Conservation (phyloP, 92 coral and sea anemone species). For the Epizoanthus illoricatus region DNA sequence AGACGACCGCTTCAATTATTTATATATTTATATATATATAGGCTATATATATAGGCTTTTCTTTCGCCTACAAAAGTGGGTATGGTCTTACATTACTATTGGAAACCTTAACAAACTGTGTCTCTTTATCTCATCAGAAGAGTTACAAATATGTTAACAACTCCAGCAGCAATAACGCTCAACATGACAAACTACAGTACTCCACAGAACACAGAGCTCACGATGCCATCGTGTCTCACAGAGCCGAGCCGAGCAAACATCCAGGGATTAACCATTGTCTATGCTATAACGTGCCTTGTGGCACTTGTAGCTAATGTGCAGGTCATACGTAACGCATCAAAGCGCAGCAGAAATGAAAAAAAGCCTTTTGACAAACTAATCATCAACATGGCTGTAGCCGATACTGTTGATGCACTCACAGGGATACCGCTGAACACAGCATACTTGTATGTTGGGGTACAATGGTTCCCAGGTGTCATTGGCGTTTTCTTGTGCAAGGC, state of each 20-base stretch:
- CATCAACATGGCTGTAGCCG: slow-evolving; percentile 35
- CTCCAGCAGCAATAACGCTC: background rate
- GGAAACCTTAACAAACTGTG: no score
- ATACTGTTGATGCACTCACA: slow-evolving; percentile 26
- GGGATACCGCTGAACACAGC: slow-evolving; percentile 38
- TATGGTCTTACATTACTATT: no score
- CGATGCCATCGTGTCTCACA: slow-evolving; percentile 17
- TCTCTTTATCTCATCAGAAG: background rate
- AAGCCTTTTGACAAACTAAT: slow-evolving; percentile 35
- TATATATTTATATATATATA: no score
- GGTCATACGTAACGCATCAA: slow-evolving; percentile 22
- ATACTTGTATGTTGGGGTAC: background rate
- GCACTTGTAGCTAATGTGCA: slow-evolving; percentile 18
- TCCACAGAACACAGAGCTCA: background rate
- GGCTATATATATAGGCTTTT: no score
- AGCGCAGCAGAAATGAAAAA: slow-evolving; percentile 1
- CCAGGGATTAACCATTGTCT: slow-evolving; percentile 9
- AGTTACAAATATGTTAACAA: slow-evolving; percentile 1
- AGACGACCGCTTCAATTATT: no score
- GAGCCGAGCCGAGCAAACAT: background rate
- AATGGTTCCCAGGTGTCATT: slow-evolving; percentile 26
- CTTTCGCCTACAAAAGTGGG: no score
- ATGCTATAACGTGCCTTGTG: background rate
- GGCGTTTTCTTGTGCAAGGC: slow-evolving; percentile 32
- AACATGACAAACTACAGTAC: slow-evolving; percentile 19